A percentile compares a stretch with the other conserved stretches of the same genome.
These are phyloP conservation scores for Aphis craccivora DNA, from an alignment of 1,140 invertebrate species.

Conservation along the genomic window DNA sequence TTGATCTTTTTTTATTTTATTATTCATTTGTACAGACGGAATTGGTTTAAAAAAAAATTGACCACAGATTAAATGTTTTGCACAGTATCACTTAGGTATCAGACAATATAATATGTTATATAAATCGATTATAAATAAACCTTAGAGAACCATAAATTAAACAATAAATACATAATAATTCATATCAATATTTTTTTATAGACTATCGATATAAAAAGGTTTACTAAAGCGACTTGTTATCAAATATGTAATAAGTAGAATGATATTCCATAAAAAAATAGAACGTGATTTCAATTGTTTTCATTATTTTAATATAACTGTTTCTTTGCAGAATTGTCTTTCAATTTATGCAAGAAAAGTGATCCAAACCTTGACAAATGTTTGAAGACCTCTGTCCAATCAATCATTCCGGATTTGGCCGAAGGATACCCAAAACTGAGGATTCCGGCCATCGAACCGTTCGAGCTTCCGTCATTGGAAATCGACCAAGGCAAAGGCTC, in stretches of 20 bases:
- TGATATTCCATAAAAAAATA: neutral
- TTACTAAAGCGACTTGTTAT: neutral
- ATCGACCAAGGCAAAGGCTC: conserved; percentile 61
- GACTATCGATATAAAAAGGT: too few species aligned
- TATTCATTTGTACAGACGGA: neutral
- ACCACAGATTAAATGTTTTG: neutral
- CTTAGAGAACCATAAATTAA: too few species aligned
- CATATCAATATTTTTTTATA: neutral
- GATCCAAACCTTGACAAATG: conserved; percentile 56
- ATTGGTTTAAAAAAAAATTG: neutral
- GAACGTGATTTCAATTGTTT: neutral
- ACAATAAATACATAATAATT: neutral
- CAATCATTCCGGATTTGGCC: conserved; percentile 50
- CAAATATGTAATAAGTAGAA: neutral
- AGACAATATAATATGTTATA: neutral
- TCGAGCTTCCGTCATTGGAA: conserved; percentile 61
- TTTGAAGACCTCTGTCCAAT: conserved; percentile 47
- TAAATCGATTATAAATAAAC: neutral
- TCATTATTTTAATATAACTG: neutral
- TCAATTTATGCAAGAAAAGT: conserved; percentile 57
- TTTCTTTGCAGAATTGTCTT: conserved; percentile 19
- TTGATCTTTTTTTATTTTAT: neutral
- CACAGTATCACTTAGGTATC: neutral
- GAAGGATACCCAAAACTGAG: conserved; percentile 62
- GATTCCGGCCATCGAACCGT: conserved; percentile 62